Conservation (phyloP, 2,797 vertebrate species). For the Muscicapa striata region DNA sequence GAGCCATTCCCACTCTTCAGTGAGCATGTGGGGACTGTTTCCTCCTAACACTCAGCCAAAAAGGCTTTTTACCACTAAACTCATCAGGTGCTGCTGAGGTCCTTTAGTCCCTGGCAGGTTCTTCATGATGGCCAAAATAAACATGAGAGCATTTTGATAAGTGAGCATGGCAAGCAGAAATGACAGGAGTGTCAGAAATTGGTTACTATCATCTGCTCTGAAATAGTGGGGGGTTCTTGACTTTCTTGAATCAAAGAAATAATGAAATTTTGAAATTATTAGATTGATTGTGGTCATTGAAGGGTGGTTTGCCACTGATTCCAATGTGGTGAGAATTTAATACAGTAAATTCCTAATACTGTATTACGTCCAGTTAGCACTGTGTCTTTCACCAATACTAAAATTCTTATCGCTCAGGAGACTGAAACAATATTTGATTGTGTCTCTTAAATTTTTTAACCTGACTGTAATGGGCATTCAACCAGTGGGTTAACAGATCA, state of each 20-base stretch:
- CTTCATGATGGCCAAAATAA: not conserved
- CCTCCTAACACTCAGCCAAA: not conserved
- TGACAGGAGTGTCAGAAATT: not conserved
- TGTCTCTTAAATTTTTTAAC: not conserved
- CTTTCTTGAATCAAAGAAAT: not conserved
- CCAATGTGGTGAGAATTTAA: not conserved
- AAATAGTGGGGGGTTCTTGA: not conserved
- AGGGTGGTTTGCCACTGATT: not conserved
- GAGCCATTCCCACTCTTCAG: not conserved
- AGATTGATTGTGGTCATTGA: not conserved
- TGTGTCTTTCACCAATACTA: not conserved
- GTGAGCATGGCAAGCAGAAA: not conserved
- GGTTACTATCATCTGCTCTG: not conserved
- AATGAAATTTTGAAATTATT: not conserved
- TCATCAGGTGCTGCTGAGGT: not conserved
- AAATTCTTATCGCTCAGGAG: rapidly evolving
- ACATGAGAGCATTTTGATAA: not conserved
- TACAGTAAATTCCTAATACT: not conserved
- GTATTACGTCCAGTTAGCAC: not conserved
- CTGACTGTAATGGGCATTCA: not conserved
- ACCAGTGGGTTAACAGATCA: not conserved
- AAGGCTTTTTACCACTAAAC: not conserved
- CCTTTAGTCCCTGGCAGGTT: not conserved
- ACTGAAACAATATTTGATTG: not conserved
- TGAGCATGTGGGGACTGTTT: not conserved